phyloP scores from a whole-genome alignment of 2,888 invertebrate species.

The Hydrotaea cyrtoneurina region DNA sequence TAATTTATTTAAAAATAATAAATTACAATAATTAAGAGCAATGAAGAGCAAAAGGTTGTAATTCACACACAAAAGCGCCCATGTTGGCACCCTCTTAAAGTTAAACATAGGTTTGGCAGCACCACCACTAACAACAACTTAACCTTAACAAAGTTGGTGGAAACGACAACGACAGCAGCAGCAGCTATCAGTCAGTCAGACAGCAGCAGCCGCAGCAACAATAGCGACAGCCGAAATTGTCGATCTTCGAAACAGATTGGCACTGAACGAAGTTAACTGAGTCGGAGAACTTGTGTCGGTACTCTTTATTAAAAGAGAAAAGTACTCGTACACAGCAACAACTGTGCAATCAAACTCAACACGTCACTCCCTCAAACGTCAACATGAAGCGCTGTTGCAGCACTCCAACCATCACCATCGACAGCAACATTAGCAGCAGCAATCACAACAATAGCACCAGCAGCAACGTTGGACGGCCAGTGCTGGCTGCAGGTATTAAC shows the following conservation, averaged over 20 bases:
- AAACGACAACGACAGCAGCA: slow-evolving; percentile 25
- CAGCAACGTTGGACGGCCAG: background rate
- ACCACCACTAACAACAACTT: slow-evolving; percentile 59
- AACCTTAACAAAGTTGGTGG: slow-evolving; percentile 32
- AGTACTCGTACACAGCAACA: slow-evolving; percentile 49
- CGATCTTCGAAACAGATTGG: slow-evolving; percentile 51
- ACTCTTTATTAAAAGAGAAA: slow-evolving; percentile 33
- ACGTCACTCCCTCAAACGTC: slow-evolving; percentile 70
- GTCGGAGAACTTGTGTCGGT: slow-evolving; percentile 1
- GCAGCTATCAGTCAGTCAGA: slow-evolving; percentile 43
- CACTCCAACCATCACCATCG: background rate
- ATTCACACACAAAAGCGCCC: slow-evolving; percentile 74
- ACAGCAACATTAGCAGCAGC: background rate
- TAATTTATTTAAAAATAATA: slow-evolving; percentile 75
- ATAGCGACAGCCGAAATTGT: slow-evolving; percentile 41
- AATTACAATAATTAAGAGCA: slow-evolving; percentile 81
- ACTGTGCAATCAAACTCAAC: slow-evolving; percentile 61
- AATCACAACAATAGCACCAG: background rate
- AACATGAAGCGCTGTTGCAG: slow-evolving; percentile 39
- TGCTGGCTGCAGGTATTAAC: slow-evolving; percentile 25
- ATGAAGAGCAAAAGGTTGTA: slow-evolving; percentile 75
- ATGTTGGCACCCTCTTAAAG: slow-evolving; percentile 79
- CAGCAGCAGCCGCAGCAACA: background rate
- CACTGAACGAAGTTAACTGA: slow-evolving; percentile 7
- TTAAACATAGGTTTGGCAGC: slow-evolving; percentile 76